Evolutionary conservation across 2,888 invertebrate genomes (phyloP), one percentile per base, ranked within the genome.

Genomic region (Eupithecia abbreviata): DNA sequence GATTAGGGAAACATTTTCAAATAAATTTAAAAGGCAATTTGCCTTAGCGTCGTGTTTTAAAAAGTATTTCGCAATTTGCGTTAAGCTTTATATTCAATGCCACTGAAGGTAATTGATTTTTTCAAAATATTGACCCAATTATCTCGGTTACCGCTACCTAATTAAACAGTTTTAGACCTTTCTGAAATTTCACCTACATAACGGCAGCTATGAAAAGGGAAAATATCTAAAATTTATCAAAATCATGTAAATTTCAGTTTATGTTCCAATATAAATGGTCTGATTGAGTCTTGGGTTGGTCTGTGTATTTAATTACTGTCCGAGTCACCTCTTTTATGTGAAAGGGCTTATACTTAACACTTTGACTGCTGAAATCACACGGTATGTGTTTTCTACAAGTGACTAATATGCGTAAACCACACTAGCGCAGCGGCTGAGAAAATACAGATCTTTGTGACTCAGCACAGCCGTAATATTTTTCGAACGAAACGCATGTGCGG

Each of bases 11-110:
- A 66, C 42, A n/a, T 13, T 15, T 71, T 43, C 41, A 43, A 71
- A 74, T 47, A 47, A n/a, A 72, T 72, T 75, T 72, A 15, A 62
- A 43, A 71, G 45, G 47, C 72, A 72, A 75, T 72, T 76, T 73
- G 49, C 13, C 30, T 49, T 69, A 69, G n/a, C 13, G 47, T 9
- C 1, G 10, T 43, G n/a, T 45, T 62, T 62, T 62, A 12, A 62
- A 62, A 62, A 10, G 9, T 30, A 62, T 10, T 62, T 62, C 4
- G 18, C 9, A 18, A 18, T 18, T 18, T 58, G 9, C 58, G 58
- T 10, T 9, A 30, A 62, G 58, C 30, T 62, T 62, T 18, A 62
- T 62, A 10, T 62, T 58, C 12, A 12, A 30, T 18, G 62, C 30
- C 62, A 62, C 30, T 30, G 10, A 62, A 30, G 18, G 0, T 18